Evolutionary conservation across 2,888 invertebrate species (phyloP).

Genomic region (Hetaerina titia): DNA sequence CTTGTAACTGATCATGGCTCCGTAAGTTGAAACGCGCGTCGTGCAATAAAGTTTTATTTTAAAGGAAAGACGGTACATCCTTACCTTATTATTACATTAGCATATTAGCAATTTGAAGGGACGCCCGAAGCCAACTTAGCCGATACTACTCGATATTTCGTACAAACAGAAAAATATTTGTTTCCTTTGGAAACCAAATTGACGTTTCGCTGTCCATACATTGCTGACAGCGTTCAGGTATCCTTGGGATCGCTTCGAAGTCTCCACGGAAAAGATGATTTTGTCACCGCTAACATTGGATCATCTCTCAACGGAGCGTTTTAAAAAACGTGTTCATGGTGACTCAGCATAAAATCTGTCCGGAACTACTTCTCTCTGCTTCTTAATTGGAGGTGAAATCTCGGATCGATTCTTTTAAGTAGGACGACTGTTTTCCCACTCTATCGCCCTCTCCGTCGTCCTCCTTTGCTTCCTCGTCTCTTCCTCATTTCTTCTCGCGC

Average conservation of each 20-base stretch:
- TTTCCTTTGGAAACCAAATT: no score
- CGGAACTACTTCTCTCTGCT: conserved; percentile 29
- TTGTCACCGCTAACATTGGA: conserved; percentile 36
- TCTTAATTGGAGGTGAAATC: conserved; percentile 44
- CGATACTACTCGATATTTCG: no score
- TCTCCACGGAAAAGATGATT: background rate
- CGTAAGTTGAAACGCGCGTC: no score
- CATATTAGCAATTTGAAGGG: no score
- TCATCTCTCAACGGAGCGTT: conserved; percentile 37
- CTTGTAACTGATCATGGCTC: no score
- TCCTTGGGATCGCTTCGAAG: background rate
- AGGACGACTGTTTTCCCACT: background rate
- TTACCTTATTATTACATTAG: no score
- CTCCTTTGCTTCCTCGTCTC: background rate
- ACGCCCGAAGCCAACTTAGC: no score
- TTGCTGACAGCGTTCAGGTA: background rate
- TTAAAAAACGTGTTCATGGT: conserved; percentile 40
- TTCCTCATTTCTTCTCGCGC: no score
- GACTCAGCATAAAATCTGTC: conserved; percentile 14
- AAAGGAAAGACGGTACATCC: no score
- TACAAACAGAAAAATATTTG: no score
- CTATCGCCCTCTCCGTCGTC: background rate
- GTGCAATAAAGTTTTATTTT: no score
- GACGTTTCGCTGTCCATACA: no score
- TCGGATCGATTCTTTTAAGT: background rate